Evolutionary conservation across 2,797 vertebrate genomes (phyloP).

Genomic region (Clamator glandarius): DNA sequence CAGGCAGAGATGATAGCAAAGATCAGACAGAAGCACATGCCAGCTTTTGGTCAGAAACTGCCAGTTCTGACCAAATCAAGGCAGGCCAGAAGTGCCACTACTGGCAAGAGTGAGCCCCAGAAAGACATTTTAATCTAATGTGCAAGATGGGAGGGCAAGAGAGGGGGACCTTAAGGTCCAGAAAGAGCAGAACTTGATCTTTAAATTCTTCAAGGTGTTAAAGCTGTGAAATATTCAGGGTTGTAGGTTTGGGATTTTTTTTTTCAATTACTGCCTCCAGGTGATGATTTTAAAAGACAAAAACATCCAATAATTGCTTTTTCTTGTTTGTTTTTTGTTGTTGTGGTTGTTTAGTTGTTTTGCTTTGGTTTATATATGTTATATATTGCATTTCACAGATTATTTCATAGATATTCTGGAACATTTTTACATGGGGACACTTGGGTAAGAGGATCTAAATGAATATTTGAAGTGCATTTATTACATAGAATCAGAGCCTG

Average conservation of each 20-base stretch:
- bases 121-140: not conserved
- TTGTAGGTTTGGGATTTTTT: too few species aligned
- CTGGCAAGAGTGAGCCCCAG: not conserved
- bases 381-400: not conserved
- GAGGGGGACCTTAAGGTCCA: not conserved
- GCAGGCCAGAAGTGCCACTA: too few species aligned
- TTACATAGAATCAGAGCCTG: not conserved
- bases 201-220: not conserved
- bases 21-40: not conserved
- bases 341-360: not conserved
- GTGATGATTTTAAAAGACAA: not conserved
- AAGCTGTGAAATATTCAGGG: not conserved
- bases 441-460: not conserved
- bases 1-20: not conserved
- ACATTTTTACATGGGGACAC: not conserved
- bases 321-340: not conserved
- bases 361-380: not conserved
- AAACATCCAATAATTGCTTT: not conserved
- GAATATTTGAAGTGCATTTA: not conserved
- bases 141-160: rapidly evolving
- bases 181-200: not conserved
- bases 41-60: rapidly evolving
- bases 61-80: not conserved
- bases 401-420: not conserved
- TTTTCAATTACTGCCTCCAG: not conserved